These are phyloP conservation scores for Sitobion miscanthi DNA, from an alignment of 1,140 invertebrate genomes.

Conservation along the genomic window DNA sequence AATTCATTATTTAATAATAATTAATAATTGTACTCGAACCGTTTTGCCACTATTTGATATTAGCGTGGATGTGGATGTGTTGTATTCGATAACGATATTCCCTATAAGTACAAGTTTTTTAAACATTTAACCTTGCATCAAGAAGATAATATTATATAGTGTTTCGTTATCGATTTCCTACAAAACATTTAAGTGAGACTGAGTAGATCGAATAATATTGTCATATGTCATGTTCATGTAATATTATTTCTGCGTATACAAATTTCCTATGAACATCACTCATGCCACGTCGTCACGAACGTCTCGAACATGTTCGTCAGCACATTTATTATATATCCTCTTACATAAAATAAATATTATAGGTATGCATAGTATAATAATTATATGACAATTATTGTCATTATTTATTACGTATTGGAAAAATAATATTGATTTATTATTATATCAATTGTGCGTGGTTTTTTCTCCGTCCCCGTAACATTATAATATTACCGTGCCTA, in stretches of 20 bases:
- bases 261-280: neutral
- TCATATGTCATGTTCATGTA: neutral
- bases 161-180: neutral
- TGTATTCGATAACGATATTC: neutral
- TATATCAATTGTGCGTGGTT: neutral
- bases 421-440: neutral
- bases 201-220: neutral
- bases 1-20: neutral
- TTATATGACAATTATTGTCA: neutral
- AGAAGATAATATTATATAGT: neutral
- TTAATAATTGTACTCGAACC: neutral
- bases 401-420: neutral
- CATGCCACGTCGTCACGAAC: neutral
- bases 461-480: neutral
- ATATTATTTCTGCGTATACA: neutral
- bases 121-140: neutral
- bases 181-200: neutral
- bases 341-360: neutral
- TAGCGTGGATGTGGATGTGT: no score
- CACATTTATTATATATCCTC: neutral
- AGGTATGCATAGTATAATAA: neutral
- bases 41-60: neutral
- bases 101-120: neutral
- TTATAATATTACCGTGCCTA: neutral
- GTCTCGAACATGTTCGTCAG: neutral